Base-by-base conservation (phyloP, 2,888 invertebrate genomes). In the Lasioglossum villosulum region DNA sequence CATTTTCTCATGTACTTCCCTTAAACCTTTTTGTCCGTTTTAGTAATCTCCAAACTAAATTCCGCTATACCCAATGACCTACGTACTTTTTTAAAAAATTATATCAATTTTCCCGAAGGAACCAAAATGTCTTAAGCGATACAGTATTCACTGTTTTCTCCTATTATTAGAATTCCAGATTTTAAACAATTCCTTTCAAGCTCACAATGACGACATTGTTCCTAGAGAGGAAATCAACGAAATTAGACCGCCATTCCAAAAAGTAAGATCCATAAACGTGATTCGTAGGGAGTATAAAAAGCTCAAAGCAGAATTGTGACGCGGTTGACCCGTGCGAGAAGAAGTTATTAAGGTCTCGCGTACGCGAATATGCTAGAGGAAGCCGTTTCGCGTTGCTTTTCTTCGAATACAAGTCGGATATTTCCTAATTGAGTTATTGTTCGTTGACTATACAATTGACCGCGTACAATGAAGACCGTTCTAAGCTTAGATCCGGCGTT, bases 391-490 rank as follows among this genome's bases (percentile, higher is more conserved):
- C 37, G 34, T 37, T 45, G 23, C 37, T 72, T 72, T 34, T 12
- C 75, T 34, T 37, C 14, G 45, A 14, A 23, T 30, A 8, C 59
- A 10, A 30, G 63, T 59, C 68, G 34, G 76, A 70, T 78, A 19
- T 39, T 52, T 70, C 48, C 74, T 84, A 83, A 84, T 84, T 74
- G 78, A 78, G 52, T 34, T 70, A 78, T 84, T 84, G 34, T 78
- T 19, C 78, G 74, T 39, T 59, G 70, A 71, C 78, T 71, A 70
- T 70, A 73, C 78, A 74, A 74, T 83, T 83, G 70, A 27, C 23
- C 39, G 68, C 37, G 68, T 2, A 37, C 68, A 66, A 66, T 30
- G 19, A 30, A 19, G 23, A 34, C 30, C n/a, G 68, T 83, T 82
- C 27, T 5, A 34, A 14, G 78, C 23, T n/a, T n/a, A 6, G 45